A percentile compares a stretch with the other conserved stretches of the same genome.
Conservation (phyloP, 2,888 invertebrate species). For the Brachypalpus laphriformis region DNA sequence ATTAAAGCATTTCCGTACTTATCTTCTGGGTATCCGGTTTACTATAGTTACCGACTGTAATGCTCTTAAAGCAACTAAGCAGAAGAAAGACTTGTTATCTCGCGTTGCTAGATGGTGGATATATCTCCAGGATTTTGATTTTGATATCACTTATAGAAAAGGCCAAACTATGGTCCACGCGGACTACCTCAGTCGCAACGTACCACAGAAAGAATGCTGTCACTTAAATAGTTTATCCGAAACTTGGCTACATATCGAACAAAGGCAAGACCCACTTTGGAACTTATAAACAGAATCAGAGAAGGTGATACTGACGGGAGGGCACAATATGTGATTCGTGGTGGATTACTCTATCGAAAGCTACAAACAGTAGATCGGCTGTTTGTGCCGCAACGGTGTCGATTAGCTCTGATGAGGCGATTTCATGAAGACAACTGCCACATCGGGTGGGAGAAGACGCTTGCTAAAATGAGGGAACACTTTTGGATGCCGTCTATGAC, state of each 20-base stretch:
- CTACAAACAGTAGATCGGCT: conserved; percentile 1
- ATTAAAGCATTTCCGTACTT: conserved; percentile 15
- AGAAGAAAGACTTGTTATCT: no score
- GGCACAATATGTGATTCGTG: neutral
- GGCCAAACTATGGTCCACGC: conserved; percentile 39
- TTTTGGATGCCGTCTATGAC: conserved; percentile 47
- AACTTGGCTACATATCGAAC: neutral
- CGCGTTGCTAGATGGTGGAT: no score
- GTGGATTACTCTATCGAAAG: neutral
- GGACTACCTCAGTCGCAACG: conserved; percentile 46
- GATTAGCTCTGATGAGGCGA: conserved; percentile 3
- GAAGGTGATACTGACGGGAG: conserved; percentile 3
- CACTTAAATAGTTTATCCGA: conserved; percentile 30
- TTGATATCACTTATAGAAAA: conserved; percentile 25
- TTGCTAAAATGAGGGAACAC: conserved; percentile 54
- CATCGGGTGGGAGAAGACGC: conserved; percentile 42
- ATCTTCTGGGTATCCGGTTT: conserved; percentile 3
- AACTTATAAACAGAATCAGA: conserved; percentile 16
- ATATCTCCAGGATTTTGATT: no score
- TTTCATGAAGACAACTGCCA: conserved; percentile 18
- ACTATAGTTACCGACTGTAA: conserved; percentile 1
- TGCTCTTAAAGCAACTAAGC: conserved; percentile 4
- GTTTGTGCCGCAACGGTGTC: conserved; percentile 5
- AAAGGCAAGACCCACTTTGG: neutral
- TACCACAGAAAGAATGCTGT: conserved; percentile 4